These are phyloP conservation scores for Drosophila niveifrons DNA, from an alignment of 2,888 invertebrate genomes.

Conservation along the genomic window DNA sequence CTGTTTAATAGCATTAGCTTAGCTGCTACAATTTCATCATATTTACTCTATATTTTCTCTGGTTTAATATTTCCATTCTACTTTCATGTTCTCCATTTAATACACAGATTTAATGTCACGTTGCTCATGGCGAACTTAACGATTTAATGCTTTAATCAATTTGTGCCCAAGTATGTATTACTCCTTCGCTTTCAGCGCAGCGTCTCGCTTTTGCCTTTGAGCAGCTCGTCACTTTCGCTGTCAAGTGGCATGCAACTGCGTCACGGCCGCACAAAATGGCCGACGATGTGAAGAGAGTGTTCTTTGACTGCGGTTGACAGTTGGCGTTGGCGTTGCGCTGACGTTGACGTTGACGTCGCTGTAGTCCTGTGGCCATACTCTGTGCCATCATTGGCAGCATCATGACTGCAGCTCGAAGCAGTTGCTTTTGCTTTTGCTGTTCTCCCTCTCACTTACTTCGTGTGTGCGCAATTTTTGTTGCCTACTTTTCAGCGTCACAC, in stretches of 20 bases:
- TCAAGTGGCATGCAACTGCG: slow-evolving; percentile 35
- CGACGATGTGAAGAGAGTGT: slow-evolving; percentile 21
- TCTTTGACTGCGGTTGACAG: slow-evolving; percentile 35
- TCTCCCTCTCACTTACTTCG: background rate
- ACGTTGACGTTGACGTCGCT: slow-evolving; percentile 4
- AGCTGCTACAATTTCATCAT: background rate
- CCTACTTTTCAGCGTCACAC: slow-evolving; percentile 49
- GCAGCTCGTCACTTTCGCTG: slow-evolving; percentile 44
- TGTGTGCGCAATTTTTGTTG: slow-evolving; percentile 27
- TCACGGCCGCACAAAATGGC: slow-evolving; percentile 26
- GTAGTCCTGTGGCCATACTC: slow-evolving; percentile 5
- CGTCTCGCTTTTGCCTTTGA: background rate
- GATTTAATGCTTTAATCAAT: slow-evolving; percentile 3
- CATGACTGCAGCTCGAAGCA: background rate
- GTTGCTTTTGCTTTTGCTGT: background rate
- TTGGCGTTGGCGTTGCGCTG: slow-evolving; percentile 16
- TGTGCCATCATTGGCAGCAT: slow-evolving; percentile 26
- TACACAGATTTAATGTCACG: background rate
- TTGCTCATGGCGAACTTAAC: background rate
- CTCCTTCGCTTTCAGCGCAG: background rate
- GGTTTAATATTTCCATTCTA: background rate
- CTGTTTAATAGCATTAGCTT: background rate
- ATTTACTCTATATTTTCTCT: background rate
- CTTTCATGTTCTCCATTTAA: background rate
- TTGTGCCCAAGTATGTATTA: background rate